These are phyloP conservation scores for Metallyticus violacea DNA, from an alignment of 2,888 invertebrate species.

Conservation along the genomic window DNA sequence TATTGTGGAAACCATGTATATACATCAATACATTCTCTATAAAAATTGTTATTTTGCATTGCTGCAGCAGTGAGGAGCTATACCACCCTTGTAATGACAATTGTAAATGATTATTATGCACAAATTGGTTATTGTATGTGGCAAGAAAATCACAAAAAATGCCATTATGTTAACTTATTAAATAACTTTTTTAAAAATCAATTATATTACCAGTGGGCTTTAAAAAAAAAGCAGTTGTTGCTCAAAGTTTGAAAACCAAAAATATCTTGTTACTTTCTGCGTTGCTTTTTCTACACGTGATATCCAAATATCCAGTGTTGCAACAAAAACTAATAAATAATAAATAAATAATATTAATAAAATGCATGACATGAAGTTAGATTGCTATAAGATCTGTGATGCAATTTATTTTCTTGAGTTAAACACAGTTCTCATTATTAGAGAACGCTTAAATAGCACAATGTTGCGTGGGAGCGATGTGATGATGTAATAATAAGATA, in stretches of 20 bases:
- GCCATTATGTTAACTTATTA: constrained; percentile 21
- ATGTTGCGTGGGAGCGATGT: constrained; percentile 14
- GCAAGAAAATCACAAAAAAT: constrained; percentile 18
- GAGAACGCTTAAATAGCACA: constrained; percentile 22
- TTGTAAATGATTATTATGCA: constrained; percentile 20
- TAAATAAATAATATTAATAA: constrained; percentile 9
- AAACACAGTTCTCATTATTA: constrained; percentile 5
- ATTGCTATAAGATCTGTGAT: constrained; percentile 25
- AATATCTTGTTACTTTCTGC: constrained; percentile 21
- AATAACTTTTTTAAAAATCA: constrained; percentile 10
- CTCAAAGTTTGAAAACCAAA: constrained; percentile 26
- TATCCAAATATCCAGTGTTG: constrained; percentile 20
- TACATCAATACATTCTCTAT: constrained; percentile 17
- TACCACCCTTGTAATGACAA: constrained; percentile 38
- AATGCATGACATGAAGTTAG: constrained; percentile 22
- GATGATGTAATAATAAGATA: neutral
- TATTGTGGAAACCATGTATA: constrained; percentile 17
- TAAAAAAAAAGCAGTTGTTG: constrained; percentile 26
- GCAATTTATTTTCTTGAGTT: constrained; percentile 18
- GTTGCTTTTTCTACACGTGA: constrained; percentile 22
- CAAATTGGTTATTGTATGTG: constrained; percentile 26
- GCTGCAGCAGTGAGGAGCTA: constrained; percentile 10
- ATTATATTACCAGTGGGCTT: constrained; percentile 20
- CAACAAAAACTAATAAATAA: constrained; percentile 13
- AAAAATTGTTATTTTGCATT: constrained; percentile 25